Base-by-base conservation (phyloP, 1,140 invertebrate genomes). In the Trachymyrmex septentrionalis region DNA sequence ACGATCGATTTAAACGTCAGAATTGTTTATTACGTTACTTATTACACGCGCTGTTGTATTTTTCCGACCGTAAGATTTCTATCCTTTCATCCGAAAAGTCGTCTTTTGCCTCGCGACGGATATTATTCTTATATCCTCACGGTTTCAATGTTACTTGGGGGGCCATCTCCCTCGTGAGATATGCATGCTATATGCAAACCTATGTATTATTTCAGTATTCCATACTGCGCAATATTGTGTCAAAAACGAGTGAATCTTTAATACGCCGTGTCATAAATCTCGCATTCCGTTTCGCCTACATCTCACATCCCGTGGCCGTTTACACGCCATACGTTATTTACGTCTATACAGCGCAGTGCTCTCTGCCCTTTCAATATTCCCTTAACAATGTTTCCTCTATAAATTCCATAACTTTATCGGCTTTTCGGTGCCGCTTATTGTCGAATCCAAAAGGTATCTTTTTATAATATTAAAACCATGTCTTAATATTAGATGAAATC, bases 181-280 rank as follows among this genome's bases (percentile, higher is more conserved):
- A 71, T 48, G 75, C 77, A 48, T 9, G 55, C 59, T 50, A 57
- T 87, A 76, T 88, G 63, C 77, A 87, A 89, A 88, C 71, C 57
- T 59, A 77, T 87, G 55, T 78, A 89, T 87, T 80, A 88, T 89
- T 75, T 57, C 57, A 44, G 71, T 67, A 73, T 78, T 76, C 72
- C 66, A 72, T 75, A 61, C 57, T 66, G 67, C 59, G 73, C 59
- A 34, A 84, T 84, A 84, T 84, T 84, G 59, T 61, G 80, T 85
- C 53, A 63, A 73, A 89, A 88, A 88, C 80, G 80, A 88, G 87
- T 89, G 80, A 88, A 89, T 89, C 67, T 88, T 73, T 85, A 85
- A 88, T 78, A 87, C 69, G 67, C 59, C 59, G 48, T 16, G 53
- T 50, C 44, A 38, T 50, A 78, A 71, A 73, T 69, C 82, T 85